A percentile compares a stretch with the other conserved stretches of the same genome.
phyloP scores from a whole-genome alignment of 2,797 vertebrate genomes.

The Threskiornis aethiopicus region DNA sequence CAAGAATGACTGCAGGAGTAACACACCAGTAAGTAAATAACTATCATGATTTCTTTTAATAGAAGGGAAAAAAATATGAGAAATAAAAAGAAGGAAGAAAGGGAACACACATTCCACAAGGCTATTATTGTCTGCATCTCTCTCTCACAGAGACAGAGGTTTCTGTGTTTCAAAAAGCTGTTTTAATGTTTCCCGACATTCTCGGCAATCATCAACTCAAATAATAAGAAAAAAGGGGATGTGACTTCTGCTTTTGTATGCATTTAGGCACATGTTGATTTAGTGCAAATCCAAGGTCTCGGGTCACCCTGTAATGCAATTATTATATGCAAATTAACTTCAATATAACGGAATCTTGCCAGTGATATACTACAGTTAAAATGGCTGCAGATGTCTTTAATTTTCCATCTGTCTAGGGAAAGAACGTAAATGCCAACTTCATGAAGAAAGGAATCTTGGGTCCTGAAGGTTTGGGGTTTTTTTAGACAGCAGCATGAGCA shows the following conservation, averaged over 20 bases:
- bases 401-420: neutral
- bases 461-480: neutral
- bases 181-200: neutral
- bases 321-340: neutral
- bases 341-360: neutral
- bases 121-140: neutral
- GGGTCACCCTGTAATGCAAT: neutral
- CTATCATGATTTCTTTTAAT: neutral
- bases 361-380: neutral
- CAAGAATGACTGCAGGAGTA: slow-evolving; percentile 96
- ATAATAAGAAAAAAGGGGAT: neutral
- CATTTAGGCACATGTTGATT: neutral
- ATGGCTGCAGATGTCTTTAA: neutral
- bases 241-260: neutral
- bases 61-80: neutral
- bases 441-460: neutral
- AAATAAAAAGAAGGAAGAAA: neutral
- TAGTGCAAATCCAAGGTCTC: neutral
- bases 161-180: neutral
- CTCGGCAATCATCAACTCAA: neutral
- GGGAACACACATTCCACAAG: neutral
- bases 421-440: neutral
- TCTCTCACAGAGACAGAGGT: neutral
- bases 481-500: neutral
- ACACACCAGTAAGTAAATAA: slow-evolving; percentile 86